These are phyloP conservation scores for Patiria miniata DNA, from an alignment of 35 echinoderm and acorn worm species.

Conservation along the genomic window DNA sequence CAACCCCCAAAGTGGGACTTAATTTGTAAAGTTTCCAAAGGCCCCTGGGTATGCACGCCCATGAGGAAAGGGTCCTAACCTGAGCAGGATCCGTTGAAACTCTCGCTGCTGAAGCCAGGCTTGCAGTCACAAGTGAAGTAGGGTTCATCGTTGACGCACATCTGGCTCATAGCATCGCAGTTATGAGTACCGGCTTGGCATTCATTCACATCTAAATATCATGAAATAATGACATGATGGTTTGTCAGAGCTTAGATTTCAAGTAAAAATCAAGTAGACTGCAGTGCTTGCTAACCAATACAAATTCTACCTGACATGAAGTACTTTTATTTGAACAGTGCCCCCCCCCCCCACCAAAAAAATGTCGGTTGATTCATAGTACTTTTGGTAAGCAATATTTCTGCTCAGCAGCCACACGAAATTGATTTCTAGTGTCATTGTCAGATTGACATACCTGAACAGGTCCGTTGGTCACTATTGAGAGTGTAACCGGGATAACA, in stretches of 20 bases:
- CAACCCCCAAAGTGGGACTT: neutral
- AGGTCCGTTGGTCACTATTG: slow-evolving; percentile 43
- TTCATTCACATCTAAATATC: slow-evolving; percentile 65
- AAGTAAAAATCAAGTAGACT: no score
- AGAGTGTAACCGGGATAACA: slow-evolving; percentile 45
- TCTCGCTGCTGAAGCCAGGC: neutral
- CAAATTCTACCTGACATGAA: neutral
- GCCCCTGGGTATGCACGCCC: neutral
- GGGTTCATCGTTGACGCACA: slow-evolving; percentile 65
- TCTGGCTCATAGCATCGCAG: slow-evolving; percentile 40
- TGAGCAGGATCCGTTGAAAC: neutral
- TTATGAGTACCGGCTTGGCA: slow-evolving; percentile 31
- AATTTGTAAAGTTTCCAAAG: no score
- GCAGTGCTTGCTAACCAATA: neutral
- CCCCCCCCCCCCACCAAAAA: no score
- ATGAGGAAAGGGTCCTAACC: neutral
- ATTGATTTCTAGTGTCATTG: no score
- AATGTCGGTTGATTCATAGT: neutral
- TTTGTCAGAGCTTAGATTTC: no score
- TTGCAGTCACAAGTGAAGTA: slow-evolving; percentile 55
- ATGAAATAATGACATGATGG: no score
- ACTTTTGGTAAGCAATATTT: neutral
- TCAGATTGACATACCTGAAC: slow-evolving; percentile 64
- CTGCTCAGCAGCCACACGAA: no score
- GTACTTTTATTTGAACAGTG: no score